Percentiles rank a stretch among this genome's conserved stretches.
phyloP scores from a whole-genome alignment of 2,113 vertebrate genomes.

The Gopherus flavomarginatus region DNA sequence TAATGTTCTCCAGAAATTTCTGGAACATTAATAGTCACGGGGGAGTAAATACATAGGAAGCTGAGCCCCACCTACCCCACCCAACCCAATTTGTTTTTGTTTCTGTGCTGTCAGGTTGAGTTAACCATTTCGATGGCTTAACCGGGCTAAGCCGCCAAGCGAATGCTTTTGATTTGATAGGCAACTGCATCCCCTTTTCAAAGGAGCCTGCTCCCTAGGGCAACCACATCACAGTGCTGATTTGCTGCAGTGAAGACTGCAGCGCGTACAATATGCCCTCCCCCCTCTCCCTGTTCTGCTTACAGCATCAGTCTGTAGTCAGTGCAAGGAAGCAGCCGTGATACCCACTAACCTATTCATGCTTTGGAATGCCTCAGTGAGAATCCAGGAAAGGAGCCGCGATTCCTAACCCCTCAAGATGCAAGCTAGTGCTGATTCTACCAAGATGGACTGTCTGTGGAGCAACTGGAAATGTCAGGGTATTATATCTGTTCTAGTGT shows the following conservation, averaged over 20 bases:
- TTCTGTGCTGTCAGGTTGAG: slow-evolving; percentile 12
- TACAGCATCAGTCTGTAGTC: slow-evolving; percentile 80
- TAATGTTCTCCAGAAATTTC: slow-evolving; percentile 74
- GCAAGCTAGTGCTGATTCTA: slow-evolving; percentile 93
- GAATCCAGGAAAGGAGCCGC: slow-evolving; percentile 75
- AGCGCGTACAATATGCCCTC: slow-evolving; percentile 85
- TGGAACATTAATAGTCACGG: slow-evolving; percentile 55
- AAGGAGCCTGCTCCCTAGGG: slow-evolving; percentile 74
- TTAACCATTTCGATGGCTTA: slow-evolving; percentile 58
- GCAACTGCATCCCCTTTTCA: slow-evolving; percentile 71
- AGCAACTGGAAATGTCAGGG: slow-evolving; percentile 98
- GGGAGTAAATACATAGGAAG: background rate
- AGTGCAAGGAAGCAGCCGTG: slow-evolving; percentile 70
- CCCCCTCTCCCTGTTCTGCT: slow-evolving; percentile 75
- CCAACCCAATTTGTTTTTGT: slow-evolving; percentile 29
- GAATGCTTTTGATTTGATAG: slow-evolving; percentile 72
- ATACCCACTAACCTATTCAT: slow-evolving; percentile 73
- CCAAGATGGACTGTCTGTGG: slow-evolving; percentile 96
- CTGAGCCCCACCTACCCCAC: background rate
- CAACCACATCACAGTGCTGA: slow-evolving; percentile 82
- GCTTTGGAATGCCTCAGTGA: slow-evolving; percentile 85
- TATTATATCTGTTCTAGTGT: slow-evolving; percentile 82
- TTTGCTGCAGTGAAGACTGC: slow-evolving; percentile 91
- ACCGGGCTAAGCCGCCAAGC: slow-evolving; percentile 15
- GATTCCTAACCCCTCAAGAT: slow-evolving; percentile 81